These are phyloP conservation scores for Pemphigus obesinymphae DNA, from an alignment of 1,140 invertebrate genomes.

Conservation along the genomic window DNA sequence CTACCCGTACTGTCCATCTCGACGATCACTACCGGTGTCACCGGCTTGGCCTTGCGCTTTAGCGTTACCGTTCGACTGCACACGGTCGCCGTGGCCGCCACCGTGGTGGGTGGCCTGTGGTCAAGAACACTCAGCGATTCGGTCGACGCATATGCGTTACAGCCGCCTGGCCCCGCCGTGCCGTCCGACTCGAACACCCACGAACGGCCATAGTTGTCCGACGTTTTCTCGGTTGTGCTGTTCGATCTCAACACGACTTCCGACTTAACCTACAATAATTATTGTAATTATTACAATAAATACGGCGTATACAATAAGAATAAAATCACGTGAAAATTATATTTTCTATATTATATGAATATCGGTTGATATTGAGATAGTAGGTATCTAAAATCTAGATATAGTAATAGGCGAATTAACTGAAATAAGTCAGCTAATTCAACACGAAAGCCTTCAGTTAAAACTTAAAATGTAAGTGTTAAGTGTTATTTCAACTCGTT, in stretches of 20 bases:
- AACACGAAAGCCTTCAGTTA: no score
- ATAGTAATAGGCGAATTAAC: no score
- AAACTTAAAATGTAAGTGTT: no score
- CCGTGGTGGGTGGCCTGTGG: constrained; percentile 40
- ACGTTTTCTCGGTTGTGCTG: not conserved
- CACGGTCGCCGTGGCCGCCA: not conserved
- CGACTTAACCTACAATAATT: not conserved
- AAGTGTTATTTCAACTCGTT: no score
- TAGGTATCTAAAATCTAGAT: no score
- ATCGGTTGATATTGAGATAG: no score
- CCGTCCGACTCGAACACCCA: constrained; percentile 53
- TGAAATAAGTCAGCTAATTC: no score
- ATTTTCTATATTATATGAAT: no score
- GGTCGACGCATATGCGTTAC: constrained; percentile 51
- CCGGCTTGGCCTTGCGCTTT: constrained; percentile 26
- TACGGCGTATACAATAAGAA: no score
- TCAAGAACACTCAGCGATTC: constrained; percentile 51
- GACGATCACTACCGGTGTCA: constrained; percentile 29
- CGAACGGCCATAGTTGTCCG: constrained; percentile 51
- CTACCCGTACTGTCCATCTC: constrained; percentile 14
- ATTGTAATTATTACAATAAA: no score
- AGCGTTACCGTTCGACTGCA: constrained; percentile 45
- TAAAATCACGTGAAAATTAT: no score
- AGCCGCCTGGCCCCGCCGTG: constrained; percentile 53
- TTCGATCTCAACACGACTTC: not conserved